Conservation (phyloP, 1,140 invertebrate genomes). For the Carposina sasakii region DNA sequence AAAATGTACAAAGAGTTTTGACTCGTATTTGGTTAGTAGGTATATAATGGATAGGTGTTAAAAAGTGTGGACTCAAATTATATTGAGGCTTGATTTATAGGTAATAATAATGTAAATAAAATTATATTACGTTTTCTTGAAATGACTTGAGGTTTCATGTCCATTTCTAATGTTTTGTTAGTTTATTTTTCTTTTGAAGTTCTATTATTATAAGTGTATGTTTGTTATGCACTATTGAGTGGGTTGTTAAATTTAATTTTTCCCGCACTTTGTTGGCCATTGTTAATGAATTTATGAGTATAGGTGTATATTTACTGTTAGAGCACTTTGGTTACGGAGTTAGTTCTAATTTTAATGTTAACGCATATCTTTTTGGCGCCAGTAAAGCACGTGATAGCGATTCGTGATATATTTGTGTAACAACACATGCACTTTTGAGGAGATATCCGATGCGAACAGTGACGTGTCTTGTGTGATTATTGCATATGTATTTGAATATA, state of each 20-base stretch:
- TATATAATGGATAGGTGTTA: neutral
- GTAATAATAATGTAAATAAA: too few relatives aligned
- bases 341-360: slow-evolving; percentile 48
- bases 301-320: slow-evolving; percentile 37
- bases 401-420: slow-evolving; percentile 57
- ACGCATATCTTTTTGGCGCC: slow-evolving; percentile 65
- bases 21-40: neutral
- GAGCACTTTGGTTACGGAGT: slow-evolving; percentile 56
- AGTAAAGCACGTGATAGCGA: slow-evolving; percentile 66
- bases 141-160: too few relatives aligned
- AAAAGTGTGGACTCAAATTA: too few relatives aligned
- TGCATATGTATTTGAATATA: slow-evolving; percentile 51
- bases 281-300: slow-evolving; percentile 39
- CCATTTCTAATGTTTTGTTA: slow-evolving; percentile 7
- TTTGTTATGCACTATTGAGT: slow-evolving; percentile 58
- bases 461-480: slow-evolving; percentile 29
- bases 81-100: too few relatives aligned
- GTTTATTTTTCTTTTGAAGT: slow-evolving; percentile 25
- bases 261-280: slow-evolving; percentile 57
- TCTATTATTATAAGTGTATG: slow-evolving; percentile 34
- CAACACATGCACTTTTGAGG: slow-evolving; percentile 22
- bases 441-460: slow-evolving; percentile 18
- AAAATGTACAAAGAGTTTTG: neutral
- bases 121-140: neutral
- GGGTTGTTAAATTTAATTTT: slow-evolving; percentile 54